Conservation (phyloP, 2,113 vertebrate genomes). For the Thunnus maccoyii region DNA sequence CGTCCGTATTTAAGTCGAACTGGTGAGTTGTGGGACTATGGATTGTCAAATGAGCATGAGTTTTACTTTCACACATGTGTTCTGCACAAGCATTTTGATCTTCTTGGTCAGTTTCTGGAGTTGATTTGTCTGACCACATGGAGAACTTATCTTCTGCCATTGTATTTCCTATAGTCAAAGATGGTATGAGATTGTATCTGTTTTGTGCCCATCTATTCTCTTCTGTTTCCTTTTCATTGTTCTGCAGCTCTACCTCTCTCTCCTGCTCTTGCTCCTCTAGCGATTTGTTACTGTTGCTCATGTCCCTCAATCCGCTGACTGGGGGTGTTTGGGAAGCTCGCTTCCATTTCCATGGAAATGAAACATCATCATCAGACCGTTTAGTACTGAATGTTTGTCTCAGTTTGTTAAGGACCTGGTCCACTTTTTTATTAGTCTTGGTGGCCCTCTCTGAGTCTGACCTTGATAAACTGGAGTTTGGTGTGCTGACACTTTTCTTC, state of each 20-base stretch:
- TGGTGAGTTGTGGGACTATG: conserved; percentile 28
- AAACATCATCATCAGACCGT: conserved; percentile 65
- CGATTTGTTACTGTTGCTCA: conserved; percentile 37
- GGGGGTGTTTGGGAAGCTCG: conserved; percentile 56
- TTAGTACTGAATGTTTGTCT: conserved; percentile 76
- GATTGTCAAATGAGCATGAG: conserved; percentile 18
- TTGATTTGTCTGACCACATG: conserved; percentile 35
- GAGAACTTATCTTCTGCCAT: conserved; percentile 8
- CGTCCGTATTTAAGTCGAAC: conserved; percentile 42
- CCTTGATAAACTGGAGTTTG: conserved; percentile 54
- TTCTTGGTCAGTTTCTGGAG: conserved; percentile 10
- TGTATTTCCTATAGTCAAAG: conserved; percentile 5
- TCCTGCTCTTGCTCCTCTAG: conserved; percentile 35
- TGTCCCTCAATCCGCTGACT: conserved; percentile 54
- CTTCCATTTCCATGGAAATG: conserved; percentile 66
- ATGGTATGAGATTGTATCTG: conserved; percentile 46
- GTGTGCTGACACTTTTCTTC: conserved; percentile 70
- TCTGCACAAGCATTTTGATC: conserved; percentile 14
- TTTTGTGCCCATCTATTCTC: conserved; percentile 39
- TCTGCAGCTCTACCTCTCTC: not conserved
- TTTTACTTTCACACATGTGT: conserved; percentile 34
- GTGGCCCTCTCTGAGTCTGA: conserved; percentile 53
- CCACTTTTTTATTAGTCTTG: conserved; percentile 76
- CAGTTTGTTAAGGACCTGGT: conserved; percentile 77
- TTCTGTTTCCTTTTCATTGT: conserved; percentile 21